phyloP scores from a whole-genome alignment of 2,113 vertebrate species.

The Pelusios castaneus region DNA sequence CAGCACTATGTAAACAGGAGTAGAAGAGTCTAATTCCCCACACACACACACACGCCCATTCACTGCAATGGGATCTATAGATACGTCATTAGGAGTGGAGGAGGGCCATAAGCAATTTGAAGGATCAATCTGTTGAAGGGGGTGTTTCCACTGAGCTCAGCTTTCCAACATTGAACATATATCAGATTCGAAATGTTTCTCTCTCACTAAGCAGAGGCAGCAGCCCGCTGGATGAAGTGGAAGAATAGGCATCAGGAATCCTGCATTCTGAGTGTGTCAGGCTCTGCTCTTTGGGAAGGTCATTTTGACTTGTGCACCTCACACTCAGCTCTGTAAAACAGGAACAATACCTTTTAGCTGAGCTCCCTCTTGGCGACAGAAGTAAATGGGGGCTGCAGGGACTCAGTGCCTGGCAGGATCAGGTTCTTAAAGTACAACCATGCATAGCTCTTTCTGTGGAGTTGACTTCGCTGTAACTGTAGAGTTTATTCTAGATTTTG shows the following conservation, averaged over 20 bases:
- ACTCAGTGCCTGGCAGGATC: slow-evolving; percentile 36
- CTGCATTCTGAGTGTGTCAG: neutral
- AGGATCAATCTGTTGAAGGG: neutral
- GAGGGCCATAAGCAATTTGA: too few species aligned
- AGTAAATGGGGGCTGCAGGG: neutral
- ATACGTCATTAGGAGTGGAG: neutral
- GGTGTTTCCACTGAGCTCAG: neutral
- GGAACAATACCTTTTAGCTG: neutral
- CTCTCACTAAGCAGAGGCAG: neutral
- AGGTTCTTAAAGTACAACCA: slow-evolving; percentile 38
- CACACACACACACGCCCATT: neutral
- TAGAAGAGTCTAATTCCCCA: neutral
- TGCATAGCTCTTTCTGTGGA: slow-evolving; percentile 12
- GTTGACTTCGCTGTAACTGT: neutral
- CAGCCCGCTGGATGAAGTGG: neutral
- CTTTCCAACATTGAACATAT: neutral
- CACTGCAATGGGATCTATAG: neutral
- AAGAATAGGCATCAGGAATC: neutral
- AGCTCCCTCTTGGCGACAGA: neutral
- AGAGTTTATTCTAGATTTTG: neutral
- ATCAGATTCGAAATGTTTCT: accelerated
- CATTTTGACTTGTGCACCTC: neutral
- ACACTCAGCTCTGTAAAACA: neutral
- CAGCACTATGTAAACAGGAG: neutral
- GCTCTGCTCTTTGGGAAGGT: neutral